Base-by-base conservation (phyloP, 2,113 vertebrate species). In the Percopsis transmontana region DNA sequence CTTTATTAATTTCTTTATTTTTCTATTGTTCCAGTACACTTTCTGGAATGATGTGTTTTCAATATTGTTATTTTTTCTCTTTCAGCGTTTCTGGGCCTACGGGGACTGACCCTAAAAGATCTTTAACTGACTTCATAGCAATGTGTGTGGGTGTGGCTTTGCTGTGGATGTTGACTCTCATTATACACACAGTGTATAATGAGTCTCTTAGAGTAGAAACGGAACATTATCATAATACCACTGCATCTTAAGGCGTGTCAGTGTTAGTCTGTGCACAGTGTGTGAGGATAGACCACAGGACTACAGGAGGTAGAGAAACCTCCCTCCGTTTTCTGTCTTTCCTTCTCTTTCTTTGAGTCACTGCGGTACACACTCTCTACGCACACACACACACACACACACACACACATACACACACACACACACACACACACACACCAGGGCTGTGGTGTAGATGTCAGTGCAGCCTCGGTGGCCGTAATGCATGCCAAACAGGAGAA, bases 401-500 rank as follows among this genome's bases (percentile, higher is more conserved):
- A 33, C 27, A 33, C 66, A 66, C 72, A 54, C 41, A 44, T 67
- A 58, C n/a, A 42, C 63, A 52, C 47, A 65, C 15, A 59, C 14
- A 16, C 3, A 12, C 44, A 38, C 72, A 51, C 56, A 55, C 33
- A 65, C 41, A 50, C 57, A 39, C 58, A 81, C 82, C 72, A 81
- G 86, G 11, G 60, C 66, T 72, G 87, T 87, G 88, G 79, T 85
- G 89, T 85, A 89, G 70, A 76, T 94, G 94, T 91, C 84, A 91
- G 81, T 87, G 67, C 86, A 75, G 89, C 90, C 76, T 84, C 82
- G 79, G 82, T 87, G 89, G 50, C 60, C 55, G 42, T 93, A 90
- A 92, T 90, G 83, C 82, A 85, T 82, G 70, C 79, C 72, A 72
- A 91, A 81, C 90, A 87, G 91, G 86, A 89, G 86, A 76, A 61